Evolutionary conservation across 2,797 vertebrate genomes (phyloP).

Genomic region (Adrianichthys oophorus): DNA sequence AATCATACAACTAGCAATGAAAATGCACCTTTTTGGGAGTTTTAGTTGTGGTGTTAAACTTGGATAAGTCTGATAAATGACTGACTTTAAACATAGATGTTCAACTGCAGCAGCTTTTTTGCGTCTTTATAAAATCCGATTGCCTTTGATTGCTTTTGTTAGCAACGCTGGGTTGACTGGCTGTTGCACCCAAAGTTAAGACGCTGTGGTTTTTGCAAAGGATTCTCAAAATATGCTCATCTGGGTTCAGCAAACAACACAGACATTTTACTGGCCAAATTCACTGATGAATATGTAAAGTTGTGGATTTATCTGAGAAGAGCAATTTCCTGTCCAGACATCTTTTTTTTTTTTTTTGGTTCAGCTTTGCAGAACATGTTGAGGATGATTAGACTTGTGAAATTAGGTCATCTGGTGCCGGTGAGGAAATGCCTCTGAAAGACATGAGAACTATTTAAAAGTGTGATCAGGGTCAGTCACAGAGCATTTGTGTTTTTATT

Average conservation of each 20-base stretch:
- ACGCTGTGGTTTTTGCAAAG: conserved; percentile 19
- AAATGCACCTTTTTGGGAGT: too few relatives aligned
- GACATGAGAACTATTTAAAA: conserved; percentile 37
- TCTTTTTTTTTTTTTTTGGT: conserved; percentile 25
- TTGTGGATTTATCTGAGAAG: conserved; percentile 49
- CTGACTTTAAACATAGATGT: too few relatives aligned
- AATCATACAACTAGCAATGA: too few relatives aligned
- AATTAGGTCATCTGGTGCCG: conserved; percentile 53
- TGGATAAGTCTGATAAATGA: too few relatives aligned
- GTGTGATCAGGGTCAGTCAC: conserved; percentile 8
- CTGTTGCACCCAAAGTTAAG: conserved; percentile 4
- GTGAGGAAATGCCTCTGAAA: conserved; percentile 25
- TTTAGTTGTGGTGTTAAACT: too few relatives aligned
- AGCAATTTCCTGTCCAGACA: conserved; percentile 61
- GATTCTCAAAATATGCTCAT: conserved; percentile 29
- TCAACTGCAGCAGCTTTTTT: too few relatives aligned
- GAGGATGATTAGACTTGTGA: conserved; percentile 55
- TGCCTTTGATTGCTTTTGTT: too few relatives aligned
- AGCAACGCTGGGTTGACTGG: background rate
- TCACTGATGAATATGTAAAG: conserved; percentile 52
- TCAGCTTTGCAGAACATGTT: conserved; percentile 59
- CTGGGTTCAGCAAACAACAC: conserved; percentile 26
- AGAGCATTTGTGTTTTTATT: background rate
- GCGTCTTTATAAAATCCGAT: too few relatives aligned
- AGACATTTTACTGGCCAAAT: conserved; percentile 22